Percentiles rank a stretch among this genome's conserved stretches.
Evolutionary conservation across 1,140 invertebrate genomes (phyloP).

Genomic region (Leptonema lineaticorne): DNA sequence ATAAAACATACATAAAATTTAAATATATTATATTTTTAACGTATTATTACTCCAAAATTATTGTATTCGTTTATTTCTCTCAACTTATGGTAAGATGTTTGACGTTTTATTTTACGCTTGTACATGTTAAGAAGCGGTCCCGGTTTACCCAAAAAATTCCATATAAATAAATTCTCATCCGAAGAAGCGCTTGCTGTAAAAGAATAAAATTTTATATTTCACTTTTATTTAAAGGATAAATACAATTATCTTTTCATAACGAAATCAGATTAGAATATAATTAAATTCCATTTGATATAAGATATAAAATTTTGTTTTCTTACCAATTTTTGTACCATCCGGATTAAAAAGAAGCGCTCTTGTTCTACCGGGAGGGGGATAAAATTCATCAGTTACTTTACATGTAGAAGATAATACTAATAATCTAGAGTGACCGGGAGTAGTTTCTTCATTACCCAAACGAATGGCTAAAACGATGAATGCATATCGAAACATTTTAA

Average conservation of each 20-base stretch:
- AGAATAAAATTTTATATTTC: not conserved
- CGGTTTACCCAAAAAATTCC: slow-evolving; percentile 33
- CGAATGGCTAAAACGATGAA: slow-evolving; percentile 1
- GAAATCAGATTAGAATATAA: not conserved
- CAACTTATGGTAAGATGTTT: slow-evolving; percentile 12
- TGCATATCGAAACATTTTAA: no score
- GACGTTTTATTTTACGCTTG: slow-evolving; percentile 36
- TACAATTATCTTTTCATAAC: not conserved
- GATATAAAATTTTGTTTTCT: no score
- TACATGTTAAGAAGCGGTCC: slow-evolving; percentile 36
- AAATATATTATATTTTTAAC: slow-evolving; percentile 26
- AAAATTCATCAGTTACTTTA: slow-evolving; percentile 28
- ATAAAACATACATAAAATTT: no score
- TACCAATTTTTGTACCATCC: slow-evolving; percentile 39
- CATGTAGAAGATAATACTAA: slow-evolving; percentile 25
- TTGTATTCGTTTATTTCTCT: slow-evolving; percentile 38
- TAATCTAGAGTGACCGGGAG: slow-evolving; percentile 17
- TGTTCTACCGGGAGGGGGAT: slow-evolving; percentile 19
- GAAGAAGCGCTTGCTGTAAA: slow-evolving; percentile 37
- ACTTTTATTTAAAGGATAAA: not conserved
- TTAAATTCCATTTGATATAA: not conserved
- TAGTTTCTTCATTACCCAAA: slow-evolving; percentile 21
- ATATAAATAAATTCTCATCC: slow-evolving; percentile 36
- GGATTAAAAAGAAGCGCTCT: slow-evolving; percentile 34
- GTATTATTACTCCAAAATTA: slow-evolving; percentile 32